Evolutionary conservation across 2,797 vertebrate species (phyloP), one percentile per base, ranked within the genome.

Genomic region (Sebastes cheni): DNA sequence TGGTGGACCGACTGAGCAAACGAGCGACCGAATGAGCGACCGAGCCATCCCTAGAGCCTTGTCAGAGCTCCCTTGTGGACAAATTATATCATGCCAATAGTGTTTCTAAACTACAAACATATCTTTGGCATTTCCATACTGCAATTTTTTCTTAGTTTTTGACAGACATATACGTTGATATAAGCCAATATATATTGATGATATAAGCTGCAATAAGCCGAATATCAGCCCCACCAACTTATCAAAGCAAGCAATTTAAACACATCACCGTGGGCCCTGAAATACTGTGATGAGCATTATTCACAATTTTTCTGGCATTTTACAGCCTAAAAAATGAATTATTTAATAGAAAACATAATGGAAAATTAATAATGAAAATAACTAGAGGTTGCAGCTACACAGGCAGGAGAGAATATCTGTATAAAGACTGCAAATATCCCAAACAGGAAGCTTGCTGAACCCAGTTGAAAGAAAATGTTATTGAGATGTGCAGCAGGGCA

Each of bases 401-500:
- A 77, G 30, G 27, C 42, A 22, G 55, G 30, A 59, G 62, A 80
- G 75, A 74, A 73, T 67, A 14, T 29, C 3, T 2, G 14, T 60
- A 72, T 70, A 68, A 86, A 79, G 27, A 72, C 20, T n/a, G 54
- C 30, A 73, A 82, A 77, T 77, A 80, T 59, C 42, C 65, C 66
- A 84, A 73, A 74, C 54, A 87, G 69, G 70, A 72, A 75, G 73
- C 69, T 65, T 73, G 25, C 74, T 80, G 62, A 82, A 72, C 55
- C 25, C 71, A 76, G 61, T 22, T 74, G 50, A 87, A 79, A 85
- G 62, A 70, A 91, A 83, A 69, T 62, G 67, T 85, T 81, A 81
- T 80, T 88, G 76, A 91, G 83, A 89, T 82, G 72, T 81, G 79
- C 81, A 86, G 86, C 83, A 74, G 73, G 52, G 83, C 72, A 75